Evolutionary conservation across 2,888 invertebrate species (phyloP).

Genomic region (Apotomis turbidana): DNA sequence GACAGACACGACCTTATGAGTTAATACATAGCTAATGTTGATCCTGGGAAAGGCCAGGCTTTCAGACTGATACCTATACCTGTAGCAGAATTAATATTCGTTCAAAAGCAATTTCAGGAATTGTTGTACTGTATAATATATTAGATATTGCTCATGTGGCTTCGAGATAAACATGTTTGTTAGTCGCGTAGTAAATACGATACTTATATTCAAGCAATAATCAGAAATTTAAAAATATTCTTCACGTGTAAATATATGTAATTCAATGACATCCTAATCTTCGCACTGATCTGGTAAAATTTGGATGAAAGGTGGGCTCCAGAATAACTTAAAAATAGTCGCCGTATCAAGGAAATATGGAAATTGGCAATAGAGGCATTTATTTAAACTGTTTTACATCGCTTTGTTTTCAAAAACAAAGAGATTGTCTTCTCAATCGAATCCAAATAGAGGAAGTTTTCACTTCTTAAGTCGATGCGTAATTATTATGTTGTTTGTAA

Average conservation of each 20-base stretch:
- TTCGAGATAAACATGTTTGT: constrained; percentile 12
- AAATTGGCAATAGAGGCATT: constrained; percentile 7
- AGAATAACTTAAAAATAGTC: constrained; percentile 23
- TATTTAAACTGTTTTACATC: constrained; percentile 1
- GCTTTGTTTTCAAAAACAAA: constrained; percentile 1
- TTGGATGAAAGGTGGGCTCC: constrained; percentile 9
- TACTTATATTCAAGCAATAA: constrained; percentile 25
- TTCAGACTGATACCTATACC: constrained; percentile 3
- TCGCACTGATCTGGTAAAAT: constrained; percentile 23
- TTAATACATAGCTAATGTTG: constrained; percentile 15
- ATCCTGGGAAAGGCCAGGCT: constrained; percentile 13
- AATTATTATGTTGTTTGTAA: no score
- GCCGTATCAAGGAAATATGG: constrained; percentile 16
- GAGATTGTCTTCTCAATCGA: not conserved
- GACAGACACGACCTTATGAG: constrained; percentile 9
- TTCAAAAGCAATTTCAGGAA: not conserved
- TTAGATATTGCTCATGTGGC: not conserved
- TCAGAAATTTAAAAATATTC: constrained; percentile 33
- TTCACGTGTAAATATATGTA: constrained; percentile 27
- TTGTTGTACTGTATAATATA: not conserved
- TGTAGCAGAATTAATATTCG: constrained; percentile 4
- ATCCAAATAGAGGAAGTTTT: no score
- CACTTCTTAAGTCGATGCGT: no score
- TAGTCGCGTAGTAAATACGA: constrained; percentile 19
- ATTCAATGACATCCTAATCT: constrained; percentile 39